Evolutionary conservation across 2,888 invertebrate genomes (phyloP).

Genomic region (Drosophila tanythrix): DNA sequence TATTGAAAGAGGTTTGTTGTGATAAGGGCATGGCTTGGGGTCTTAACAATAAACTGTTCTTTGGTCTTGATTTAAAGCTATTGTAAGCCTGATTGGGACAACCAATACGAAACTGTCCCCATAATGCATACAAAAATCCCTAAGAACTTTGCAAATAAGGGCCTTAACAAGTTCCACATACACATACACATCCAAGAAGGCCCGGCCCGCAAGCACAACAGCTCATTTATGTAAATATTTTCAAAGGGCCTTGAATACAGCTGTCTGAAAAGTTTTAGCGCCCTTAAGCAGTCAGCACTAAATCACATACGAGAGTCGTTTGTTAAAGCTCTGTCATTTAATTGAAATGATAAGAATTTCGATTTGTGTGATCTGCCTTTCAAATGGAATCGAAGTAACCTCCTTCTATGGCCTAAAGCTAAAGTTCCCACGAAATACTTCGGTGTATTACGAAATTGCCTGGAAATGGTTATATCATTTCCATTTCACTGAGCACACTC

Average conservation of each 20-base stretch:
- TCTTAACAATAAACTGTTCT: neutral
- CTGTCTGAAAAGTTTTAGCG: slow-evolving; percentile 50
- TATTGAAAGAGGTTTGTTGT: slow-evolving; percentile 44
- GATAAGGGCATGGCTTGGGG: neutral
- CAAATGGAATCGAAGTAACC: neutral
- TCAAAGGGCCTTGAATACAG: slow-evolving; percentile 35
- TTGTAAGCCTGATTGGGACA: slow-evolving; percentile 44
- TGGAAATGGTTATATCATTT: neutral
- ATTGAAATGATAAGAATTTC: neutral
- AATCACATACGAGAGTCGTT: slow-evolving; percentile 55
- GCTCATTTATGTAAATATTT: slow-evolving; percentile 70
- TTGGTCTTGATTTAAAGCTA: slow-evolving; percentile 36
- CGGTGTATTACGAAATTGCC: neutral
- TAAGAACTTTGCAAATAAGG: slow-evolving; percentile 22
- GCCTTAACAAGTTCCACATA: slow-evolving; percentile 47
- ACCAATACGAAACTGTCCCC: slow-evolving; percentile 26
- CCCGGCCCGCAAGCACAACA: slow-evolving; percentile 30
- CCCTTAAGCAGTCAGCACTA: slow-evolving; percentile 36
- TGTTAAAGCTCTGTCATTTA: slow-evolving; percentile 6
- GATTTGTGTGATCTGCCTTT: neutral
- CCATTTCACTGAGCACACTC: neutral
- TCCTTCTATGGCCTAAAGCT: neutral
- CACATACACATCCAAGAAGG: slow-evolving; percentile 11
- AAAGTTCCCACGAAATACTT: neutral
- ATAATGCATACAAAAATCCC: slow-evolving; percentile 23